A percentile compares a stretch with the other conserved stretches of the same genome.
Conservation (phyloP, 92 coral and sea anemone genomes). For the Palythoa heliodiscus region DNA sequence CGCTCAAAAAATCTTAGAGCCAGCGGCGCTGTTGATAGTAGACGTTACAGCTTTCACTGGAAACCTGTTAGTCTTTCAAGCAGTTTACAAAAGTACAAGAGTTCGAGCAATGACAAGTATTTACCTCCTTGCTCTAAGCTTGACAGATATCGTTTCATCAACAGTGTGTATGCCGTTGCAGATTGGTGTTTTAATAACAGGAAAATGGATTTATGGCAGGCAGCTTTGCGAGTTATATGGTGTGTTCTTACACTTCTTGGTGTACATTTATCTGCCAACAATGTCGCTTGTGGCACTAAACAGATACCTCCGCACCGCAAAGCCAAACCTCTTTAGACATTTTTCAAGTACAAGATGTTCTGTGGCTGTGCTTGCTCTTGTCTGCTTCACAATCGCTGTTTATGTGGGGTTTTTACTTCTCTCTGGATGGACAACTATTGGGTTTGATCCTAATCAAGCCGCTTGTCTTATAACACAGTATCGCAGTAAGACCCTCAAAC, state of each 20-base stretch:
- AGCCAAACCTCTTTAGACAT: constrained; percentile 16
- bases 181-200: constrained; percentile 12
- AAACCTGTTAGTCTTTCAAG: constrained; percentile 7
- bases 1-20: constrained; percentile 31
- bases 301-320: constrained; percentile 18
- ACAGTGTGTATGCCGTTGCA: constrained; percentile 42
- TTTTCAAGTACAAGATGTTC: constrained; percentile 19
- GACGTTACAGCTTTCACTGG: constrained; percentile 13
- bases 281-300: constrained; percentile 43
- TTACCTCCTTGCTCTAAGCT: constrained; percentile 27
- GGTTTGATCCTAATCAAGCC: constrained; percentile 33
- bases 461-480: constrained; percentile 25
- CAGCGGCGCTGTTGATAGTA: background rate
- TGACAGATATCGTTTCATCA: constrained; percentile 8
- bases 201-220: constrained; percentile 32
- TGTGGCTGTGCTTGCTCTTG: background rate
- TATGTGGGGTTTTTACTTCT: constrained; percentile 26
- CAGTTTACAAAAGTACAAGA: constrained; percentile 11
- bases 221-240: constrained; percentile 26
- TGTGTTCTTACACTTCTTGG: constrained; percentile 3
- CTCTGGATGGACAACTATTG: constrained; percentile 19
- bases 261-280: constrained; percentile 21
- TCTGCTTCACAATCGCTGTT: constrained; percentile 8
- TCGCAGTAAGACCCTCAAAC: constrained; percentile 4
- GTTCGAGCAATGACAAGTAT: constrained; percentile 32